These are phyloP conservation scores for Pemphigus obesinymphae DNA, from an alignment of 1,140 invertebrate genomes.

Conservation along the genomic window DNA sequence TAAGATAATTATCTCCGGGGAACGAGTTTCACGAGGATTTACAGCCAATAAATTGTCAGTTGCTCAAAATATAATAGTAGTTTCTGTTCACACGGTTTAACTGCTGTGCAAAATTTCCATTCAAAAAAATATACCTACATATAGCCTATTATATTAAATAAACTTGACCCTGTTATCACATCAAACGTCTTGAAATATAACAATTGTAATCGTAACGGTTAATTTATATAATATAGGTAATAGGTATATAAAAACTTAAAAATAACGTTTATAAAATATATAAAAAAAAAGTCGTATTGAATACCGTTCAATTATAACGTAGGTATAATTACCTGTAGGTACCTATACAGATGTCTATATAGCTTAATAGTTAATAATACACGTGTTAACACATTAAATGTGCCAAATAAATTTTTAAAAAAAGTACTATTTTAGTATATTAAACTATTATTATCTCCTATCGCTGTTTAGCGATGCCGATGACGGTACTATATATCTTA, in stretches of 20 bases:
- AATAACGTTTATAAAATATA: neutral
- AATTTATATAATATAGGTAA: too few relatives aligned
- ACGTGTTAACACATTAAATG: neutral
- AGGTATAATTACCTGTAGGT: too few relatives aligned
- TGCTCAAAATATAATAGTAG: neutral
- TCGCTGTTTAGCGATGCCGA: neutral
- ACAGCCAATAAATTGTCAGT: neutral
- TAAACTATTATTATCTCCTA: neutral
- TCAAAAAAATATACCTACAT: neutral
- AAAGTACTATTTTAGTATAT: too few relatives aligned
- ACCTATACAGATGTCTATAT: too few relatives aligned
- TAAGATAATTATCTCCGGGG: neutral
- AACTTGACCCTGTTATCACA: neutral
- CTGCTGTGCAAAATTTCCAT: too few relatives aligned
- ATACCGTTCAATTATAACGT: too few relatives aligned
- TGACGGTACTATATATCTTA: neutral
- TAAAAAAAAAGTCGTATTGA: neutral
- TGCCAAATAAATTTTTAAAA: neutral
- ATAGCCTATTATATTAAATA: too few relatives aligned
- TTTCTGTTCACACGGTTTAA: neutral
- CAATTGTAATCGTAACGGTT: neutral
- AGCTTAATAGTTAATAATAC: too few relatives aligned
- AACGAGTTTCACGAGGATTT: neutral
- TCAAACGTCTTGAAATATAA: neutral
- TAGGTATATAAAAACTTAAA: too few relatives aligned